Conservation (phyloP, 2,797 vertebrate species). For the Triplophysa bombifrons region DNA sequence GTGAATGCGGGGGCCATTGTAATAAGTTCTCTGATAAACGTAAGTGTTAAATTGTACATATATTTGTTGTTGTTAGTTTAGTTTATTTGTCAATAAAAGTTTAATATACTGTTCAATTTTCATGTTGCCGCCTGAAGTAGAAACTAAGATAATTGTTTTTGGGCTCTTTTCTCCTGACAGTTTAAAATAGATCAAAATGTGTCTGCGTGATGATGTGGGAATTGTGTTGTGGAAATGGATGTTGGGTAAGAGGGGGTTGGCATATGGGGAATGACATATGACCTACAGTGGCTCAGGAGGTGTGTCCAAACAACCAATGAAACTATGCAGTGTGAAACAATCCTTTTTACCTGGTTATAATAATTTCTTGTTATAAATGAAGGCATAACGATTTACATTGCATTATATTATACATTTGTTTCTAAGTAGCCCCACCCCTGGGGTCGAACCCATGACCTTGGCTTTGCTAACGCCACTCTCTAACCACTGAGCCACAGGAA, state of each 20-base stretch:
- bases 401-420: no score
- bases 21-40: conserved; percentile 88
- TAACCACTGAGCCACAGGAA: no score
- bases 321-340: conserved; percentile 9
- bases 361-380: neutral
- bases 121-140: neutral
- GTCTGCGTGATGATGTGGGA: neutral
- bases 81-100: neutral
- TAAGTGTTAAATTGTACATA: conserved; percentile 57
- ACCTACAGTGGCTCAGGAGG: conserved; percentile 34
- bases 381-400: no score
- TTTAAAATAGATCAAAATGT: conserved; percentile 33
- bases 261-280: conserved; percentile 13
- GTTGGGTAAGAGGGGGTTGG: neutral
- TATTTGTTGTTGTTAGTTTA: neutral
- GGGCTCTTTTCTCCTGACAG: conserved; percentile 8
- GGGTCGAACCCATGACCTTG: no score
- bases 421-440: no score
- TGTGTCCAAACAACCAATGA: conserved; percentile 47
- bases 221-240: neutral
- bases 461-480: no score
- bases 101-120: neutral
- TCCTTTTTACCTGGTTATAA: neutral
- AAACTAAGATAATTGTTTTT: no score
- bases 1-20: conserved; percentile 92